phyloP scores from a whole-genome alignment of 2,113 vertebrate genomes.

The Scomber colias region DNA sequence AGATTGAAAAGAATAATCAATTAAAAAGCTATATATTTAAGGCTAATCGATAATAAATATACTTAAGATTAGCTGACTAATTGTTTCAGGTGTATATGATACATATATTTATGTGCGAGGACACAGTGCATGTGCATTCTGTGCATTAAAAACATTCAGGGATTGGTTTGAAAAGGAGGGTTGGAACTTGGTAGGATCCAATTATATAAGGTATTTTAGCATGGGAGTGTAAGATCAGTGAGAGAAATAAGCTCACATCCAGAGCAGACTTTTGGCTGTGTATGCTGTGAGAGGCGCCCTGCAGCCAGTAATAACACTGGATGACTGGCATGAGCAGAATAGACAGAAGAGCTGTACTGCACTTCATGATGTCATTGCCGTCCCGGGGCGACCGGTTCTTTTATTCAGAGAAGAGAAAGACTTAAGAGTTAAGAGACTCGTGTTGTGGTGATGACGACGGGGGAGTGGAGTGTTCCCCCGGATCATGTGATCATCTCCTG shows the following conservation, averaged over 20 bases:
- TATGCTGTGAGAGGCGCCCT: constrained; percentile 46
- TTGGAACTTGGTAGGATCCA: constrained; percentile 2
- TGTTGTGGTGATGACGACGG: background rate
- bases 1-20: too few relatives aligned
- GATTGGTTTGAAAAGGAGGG: constrained; percentile 14
- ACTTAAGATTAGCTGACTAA: too few relatives aligned
- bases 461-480: constrained; percentile 15
- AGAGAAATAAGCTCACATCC: constrained; percentile 33
- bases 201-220: constrained; percentile 38
- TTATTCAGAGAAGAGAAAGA: constrained; percentile 33
- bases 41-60: too few relatives aligned
- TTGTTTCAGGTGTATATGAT: too few relatives aligned
- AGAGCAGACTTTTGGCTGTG: constrained; percentile 34
- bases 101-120: background rate
- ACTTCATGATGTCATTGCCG: constrained; percentile 33
- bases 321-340: constrained; percentile 47
- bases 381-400: constrained; percentile 45
- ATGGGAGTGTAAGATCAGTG: constrained; percentile 29
- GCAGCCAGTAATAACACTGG: constrained; percentile 41
- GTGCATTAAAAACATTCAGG: background rate
- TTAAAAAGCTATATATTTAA: too few relatives aligned
- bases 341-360: constrained; percentile 33
- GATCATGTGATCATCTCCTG: constrained; percentile 55
- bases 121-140: background rate
- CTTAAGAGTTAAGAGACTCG: constrained; percentile 18